Evolutionary conservation across 2,113 vertebrate species (phyloP).

Genomic region (Muntiacus muntjak): DNA sequence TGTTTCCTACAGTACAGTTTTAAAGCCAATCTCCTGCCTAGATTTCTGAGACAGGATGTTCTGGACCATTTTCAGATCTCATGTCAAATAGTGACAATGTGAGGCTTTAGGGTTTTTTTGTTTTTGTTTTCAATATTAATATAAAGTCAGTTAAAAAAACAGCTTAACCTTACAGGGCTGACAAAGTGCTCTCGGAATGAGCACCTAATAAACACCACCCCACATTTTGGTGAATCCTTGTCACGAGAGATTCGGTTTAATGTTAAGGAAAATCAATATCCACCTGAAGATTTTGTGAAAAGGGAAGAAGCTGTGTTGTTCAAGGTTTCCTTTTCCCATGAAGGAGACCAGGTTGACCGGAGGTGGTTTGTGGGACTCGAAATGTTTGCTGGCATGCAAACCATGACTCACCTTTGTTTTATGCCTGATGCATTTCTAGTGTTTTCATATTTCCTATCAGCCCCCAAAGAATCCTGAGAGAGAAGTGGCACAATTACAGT

Average conservation of each 20-base stretch:
- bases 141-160: neutral
- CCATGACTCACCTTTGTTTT: neutral
- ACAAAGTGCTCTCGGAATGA: neutral
- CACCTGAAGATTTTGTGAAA: neutral
- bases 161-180: neutral
- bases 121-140: neutral
- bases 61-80: conserved; percentile 26
- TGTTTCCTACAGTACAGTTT: neutral
- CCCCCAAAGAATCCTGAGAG: neutral
- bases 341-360: neutral
- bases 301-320: neutral
- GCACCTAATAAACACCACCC: neutral
- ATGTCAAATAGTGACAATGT: conserved; percentile 2
- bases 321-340: neutral
- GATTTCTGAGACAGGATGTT: neutral
- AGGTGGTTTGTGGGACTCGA: neutral
- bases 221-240: neutral
- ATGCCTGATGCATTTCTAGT: neutral
- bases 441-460: neutral
- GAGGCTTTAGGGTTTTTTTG: neutral
- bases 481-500: neutral
- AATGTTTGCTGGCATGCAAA: neutral
- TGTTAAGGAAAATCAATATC: neutral
- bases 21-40: neutral
- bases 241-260: neutral